A percentile compares a stretch with the other conserved stretches of the same genome.
Conservation (phyloP, 2,888 invertebrate genomes). For the Torymus texanus region DNA sequence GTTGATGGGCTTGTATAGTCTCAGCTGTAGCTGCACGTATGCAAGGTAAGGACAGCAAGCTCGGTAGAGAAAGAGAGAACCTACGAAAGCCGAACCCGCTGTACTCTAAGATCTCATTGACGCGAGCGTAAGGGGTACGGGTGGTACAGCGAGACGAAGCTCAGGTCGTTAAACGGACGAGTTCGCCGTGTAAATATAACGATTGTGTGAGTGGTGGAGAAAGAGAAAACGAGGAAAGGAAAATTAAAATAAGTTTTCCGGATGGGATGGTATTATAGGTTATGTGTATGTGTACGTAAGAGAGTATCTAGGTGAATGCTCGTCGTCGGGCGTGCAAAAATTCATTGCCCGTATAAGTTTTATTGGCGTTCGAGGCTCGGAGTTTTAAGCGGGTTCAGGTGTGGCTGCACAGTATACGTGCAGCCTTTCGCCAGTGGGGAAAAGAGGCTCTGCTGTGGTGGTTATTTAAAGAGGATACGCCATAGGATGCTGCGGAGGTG, state of each 20-base stretch:
- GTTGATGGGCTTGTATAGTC: constrained; percentile 36
- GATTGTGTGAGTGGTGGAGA: too few species aligned
- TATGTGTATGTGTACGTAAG: too few species aligned
- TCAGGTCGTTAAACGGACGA: too few species aligned
- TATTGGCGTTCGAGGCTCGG: constrained; percentile 7
- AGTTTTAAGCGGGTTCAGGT: constrained; percentile 17
- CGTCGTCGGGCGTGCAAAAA: constrained; percentile 4
- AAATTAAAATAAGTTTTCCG: constrained; percentile 34
- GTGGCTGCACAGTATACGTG: too few species aligned
- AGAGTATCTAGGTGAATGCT: background rate
- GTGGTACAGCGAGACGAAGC: background rate
- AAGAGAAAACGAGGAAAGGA: too few species aligned
- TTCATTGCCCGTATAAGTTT: constrained; percentile 39
- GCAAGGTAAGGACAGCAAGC: too few species aligned
- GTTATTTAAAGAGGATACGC: too few species aligned
- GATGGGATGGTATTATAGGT: background rate
- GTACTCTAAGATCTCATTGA: constrained; percentile 18
- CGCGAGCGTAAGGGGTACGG: constrained; percentile 15
- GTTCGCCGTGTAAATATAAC: too few species aligned
- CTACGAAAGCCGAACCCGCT: background rate
- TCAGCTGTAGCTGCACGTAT: background rate
- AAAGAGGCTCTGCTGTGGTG: too few species aligned
- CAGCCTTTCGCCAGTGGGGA: too few species aligned
- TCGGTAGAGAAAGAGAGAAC: too few species aligned
- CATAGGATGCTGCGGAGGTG: too few species aligned